Conservation (phyloP, 2,113 vertebrate genomes). For the Sturnira hondurensis region DNA sequence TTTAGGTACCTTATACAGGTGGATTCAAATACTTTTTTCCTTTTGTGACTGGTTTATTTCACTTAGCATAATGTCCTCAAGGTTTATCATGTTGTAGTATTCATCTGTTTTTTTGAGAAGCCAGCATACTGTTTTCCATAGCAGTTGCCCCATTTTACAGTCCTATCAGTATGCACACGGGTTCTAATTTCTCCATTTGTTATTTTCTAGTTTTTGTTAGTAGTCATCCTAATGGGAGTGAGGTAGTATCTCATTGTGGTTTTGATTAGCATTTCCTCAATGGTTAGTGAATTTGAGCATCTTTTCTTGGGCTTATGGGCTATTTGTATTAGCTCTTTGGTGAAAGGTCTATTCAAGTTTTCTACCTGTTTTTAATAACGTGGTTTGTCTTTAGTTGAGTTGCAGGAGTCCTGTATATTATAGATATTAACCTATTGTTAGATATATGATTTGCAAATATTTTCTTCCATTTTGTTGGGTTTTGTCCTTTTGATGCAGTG, state of each 20-base stretch:
- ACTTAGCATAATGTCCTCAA: background rate
- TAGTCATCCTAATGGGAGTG: background rate
- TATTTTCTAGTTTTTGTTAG: background rate
- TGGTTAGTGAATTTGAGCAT: no score
- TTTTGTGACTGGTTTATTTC: background rate
- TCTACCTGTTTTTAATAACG: no score
- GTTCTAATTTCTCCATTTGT: background rate
- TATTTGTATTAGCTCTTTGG: no score
- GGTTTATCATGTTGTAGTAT: background rate
- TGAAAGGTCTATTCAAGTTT: no score
- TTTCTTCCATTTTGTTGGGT: background rate
- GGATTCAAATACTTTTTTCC: background rate
- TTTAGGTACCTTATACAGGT: background rate
- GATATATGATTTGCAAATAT: no score
- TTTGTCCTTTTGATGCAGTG: background rate
- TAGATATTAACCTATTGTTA: no score
- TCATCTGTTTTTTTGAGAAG: background rate
- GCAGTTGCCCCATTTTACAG: background rate
- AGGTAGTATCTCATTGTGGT: no score
- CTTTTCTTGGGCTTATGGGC: no score
- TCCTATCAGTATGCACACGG: background rate
- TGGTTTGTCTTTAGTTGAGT: no score
- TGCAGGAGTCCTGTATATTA: no score
- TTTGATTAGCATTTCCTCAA: no score
- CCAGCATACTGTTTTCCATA: background rate